These are phyloP conservation scores for Zaprionus africanus DNA, from an alignment of 1,140 invertebrate genomes.

Conservation along the genomic window DNA sequence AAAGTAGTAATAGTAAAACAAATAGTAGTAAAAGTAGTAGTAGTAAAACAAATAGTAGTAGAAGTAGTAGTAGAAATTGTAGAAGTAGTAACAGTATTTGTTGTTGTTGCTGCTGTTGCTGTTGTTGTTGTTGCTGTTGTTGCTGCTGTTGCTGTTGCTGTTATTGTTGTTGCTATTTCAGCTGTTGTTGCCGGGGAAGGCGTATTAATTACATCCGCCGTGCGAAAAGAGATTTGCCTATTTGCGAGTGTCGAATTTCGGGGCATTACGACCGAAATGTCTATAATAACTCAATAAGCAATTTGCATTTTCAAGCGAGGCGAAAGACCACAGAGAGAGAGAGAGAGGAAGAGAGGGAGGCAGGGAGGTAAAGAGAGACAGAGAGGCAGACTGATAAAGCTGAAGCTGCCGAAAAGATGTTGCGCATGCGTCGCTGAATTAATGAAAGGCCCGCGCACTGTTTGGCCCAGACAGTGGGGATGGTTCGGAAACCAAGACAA, in stretches of 20 bases:
- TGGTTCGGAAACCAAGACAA: conserved; percentile 12
- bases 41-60: not conserved
- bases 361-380: not conserved
- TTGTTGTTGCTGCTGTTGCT: not conserved
- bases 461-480: conserved; percentile 39
- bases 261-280: conserved; percentile 39
- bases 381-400: conserved; percentile 31
- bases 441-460: conserved; percentile 51
- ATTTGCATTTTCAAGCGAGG: conserved; percentile 50
- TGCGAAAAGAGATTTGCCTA: conserved; percentile 27
- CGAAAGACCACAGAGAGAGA: conserved; percentile 1
- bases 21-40: not conserved
- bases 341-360: not conserved
- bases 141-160: not conserved
- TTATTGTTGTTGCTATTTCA: too few species aligned
- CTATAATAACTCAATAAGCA: conserved; percentile 57
- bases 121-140: not conserved
- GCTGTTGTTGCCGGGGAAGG: not conserved
- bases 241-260: conserved; percentile 41
- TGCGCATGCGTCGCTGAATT: conserved; percentile 52
- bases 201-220: conserved; percentile 45
- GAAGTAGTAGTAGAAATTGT: not conserved
- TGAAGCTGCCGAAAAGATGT: conserved; percentile 34
- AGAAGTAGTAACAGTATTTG: not conserved
- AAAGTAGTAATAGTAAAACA: too few species aligned